These are phyloP conservation scores for Macroglossus sobrinus DNA, from an alignment of 2,113 vertebrate species.

Conservation along the genomic window DNA sequence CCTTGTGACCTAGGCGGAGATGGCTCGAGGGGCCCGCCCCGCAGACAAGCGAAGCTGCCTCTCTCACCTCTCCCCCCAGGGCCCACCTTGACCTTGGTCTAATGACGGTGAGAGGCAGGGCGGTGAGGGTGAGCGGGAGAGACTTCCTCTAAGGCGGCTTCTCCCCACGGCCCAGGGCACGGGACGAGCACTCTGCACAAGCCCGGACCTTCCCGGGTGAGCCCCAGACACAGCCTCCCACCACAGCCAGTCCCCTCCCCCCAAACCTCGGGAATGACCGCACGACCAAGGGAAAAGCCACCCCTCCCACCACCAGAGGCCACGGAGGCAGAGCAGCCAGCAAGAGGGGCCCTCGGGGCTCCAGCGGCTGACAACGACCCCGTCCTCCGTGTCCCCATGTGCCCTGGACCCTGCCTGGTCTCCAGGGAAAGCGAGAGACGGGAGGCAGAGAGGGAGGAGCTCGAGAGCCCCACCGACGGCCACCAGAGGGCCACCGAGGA, in stretches of 20 bases:
- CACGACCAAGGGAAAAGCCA: neutral
- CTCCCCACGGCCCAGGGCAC: neutral
- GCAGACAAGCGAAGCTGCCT: neutral
- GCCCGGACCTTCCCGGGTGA: neutral
- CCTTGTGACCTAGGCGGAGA: neutral
- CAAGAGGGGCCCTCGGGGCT: neutral
- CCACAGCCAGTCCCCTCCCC: neutral
- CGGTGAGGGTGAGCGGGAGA: neutral
- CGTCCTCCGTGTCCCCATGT: neutral
- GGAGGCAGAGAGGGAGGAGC: neutral
- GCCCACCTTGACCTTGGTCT: neutral
- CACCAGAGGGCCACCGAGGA: no score
- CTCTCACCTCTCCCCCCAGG: neutral
- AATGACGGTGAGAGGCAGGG: neutral
- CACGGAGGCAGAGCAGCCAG: no score
- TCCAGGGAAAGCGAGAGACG: neutral
- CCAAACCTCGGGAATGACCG: neutral
- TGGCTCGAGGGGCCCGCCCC: no score
- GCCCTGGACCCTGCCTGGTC: neutral
- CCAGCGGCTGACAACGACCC: neutral
- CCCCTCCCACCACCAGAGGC: neutral
- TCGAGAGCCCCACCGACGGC: no score
- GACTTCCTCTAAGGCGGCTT: neutral
- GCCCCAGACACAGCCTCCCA: neutral
- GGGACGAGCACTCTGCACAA: neutral